Conservation (phyloP, 2,888 invertebrate genomes). For the Caenorhabditis afra region DNA sequence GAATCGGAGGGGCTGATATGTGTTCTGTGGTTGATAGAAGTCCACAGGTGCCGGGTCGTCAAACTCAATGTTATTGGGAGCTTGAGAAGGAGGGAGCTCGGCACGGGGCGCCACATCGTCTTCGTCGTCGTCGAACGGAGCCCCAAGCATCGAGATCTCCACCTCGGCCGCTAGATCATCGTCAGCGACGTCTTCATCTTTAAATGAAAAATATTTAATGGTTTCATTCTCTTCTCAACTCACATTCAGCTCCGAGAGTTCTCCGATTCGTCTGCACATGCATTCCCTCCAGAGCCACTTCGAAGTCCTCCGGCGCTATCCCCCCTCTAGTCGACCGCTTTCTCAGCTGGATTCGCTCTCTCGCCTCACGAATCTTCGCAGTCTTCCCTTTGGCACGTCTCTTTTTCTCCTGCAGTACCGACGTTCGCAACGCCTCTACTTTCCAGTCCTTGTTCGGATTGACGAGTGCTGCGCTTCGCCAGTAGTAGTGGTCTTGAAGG, state of each 20-base stretch:
- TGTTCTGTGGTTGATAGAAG: background rate
- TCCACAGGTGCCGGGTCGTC: background rate
- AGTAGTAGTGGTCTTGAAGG: constrained; percentile 52
- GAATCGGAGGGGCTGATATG: constrained; percentile 78
- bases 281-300: background rate
- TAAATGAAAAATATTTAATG: constrained; percentile 12
- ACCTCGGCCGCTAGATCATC: constrained; percentile 53
- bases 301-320: constrained; percentile 16
- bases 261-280: constrained; percentile 13
- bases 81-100: constrained; percentile 7
- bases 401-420: constrained; percentile 47
- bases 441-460: constrained; percentile 59
- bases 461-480: constrained; percentile 51
- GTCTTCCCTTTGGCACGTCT: constrained; percentile 34
- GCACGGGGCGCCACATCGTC: constrained; percentile 24
- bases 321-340: constrained; percentile 2
- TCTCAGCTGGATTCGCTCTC: background rate
- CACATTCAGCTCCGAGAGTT: constrained; percentile 54
- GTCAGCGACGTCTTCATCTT: constrained; percentile 54
- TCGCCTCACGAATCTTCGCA: constrained; percentile 25
- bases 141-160: constrained; percentile 39
- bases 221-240: background rate
- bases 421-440: constrained; percentile 42
- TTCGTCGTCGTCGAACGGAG: constrained; percentile 17
- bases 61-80: background rate